phyloP scores from a whole-genome alignment of 1,140 invertebrate genomes.

The Caenorhabditis inopinata region DNA sequence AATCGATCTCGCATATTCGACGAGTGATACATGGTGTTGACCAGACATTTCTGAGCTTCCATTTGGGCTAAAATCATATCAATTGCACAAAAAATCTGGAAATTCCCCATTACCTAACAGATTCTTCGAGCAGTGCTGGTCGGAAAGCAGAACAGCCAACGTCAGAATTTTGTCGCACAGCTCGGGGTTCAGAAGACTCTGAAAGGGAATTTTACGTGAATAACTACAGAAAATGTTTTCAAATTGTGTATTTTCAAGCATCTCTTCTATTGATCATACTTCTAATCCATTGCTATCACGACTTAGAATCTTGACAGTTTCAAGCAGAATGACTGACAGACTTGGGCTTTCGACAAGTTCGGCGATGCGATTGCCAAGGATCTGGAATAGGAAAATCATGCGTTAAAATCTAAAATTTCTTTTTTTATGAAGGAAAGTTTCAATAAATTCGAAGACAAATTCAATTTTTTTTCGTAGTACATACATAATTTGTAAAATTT shows the following conservation, averaged over 20 bases:
- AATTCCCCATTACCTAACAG: not conserved
- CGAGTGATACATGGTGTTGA: slow-evolving; percentile 59
- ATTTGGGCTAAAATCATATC: slow-evolving; percentile 54
- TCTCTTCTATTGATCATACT: not conserved
- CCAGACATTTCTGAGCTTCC: slow-evolving; percentile 59
- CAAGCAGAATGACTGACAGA: not conserved
- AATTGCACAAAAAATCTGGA: not conserved
- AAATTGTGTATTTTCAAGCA: not conserved
- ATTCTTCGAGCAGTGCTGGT: not conserved
- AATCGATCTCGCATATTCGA: slow-evolving; percentile 43
- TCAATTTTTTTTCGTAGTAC: too few relatives aligned
- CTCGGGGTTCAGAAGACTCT: not conserved
- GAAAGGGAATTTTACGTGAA: not conserved
- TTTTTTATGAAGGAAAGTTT: not conserved
- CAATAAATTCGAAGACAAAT: not conserved
- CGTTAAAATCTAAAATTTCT: not conserved
- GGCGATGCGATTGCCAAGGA: not conserved
- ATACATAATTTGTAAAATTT: too few relatives aligned
- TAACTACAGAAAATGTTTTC: not conserved
- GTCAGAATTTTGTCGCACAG: not conserved
- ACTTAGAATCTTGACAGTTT: not conserved
- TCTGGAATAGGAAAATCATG: not conserved
- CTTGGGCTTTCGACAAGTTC: not conserved
- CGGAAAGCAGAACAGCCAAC: not conserved
- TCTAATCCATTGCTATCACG: not conserved